Evolutionary conservation across 2,113 vertebrate species (phyloP), one percentile per base, ranked within the genome.

Genomic region (Chloroceryle aenea): DNA sequence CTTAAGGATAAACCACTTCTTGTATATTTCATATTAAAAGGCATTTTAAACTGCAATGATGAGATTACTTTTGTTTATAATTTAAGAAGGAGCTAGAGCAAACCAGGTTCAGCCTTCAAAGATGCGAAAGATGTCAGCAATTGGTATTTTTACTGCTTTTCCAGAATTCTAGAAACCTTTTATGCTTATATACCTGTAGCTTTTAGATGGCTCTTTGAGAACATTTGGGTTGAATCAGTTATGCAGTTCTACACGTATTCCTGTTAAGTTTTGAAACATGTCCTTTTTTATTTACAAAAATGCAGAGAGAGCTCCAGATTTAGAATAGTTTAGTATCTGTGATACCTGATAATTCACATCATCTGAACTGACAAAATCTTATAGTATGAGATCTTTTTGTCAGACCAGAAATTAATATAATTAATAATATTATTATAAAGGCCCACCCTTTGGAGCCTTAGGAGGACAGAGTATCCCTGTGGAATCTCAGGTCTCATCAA

Each of bases 391-490:
- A 12, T 38, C 8, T 17, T 67, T 91, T 52, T 26, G 10, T 67
- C 38, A 93, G 74, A 82, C 16, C 55, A 68, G 7, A 92, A 81
- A 58, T 74, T 2, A 89, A 12, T n/a, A n/a, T n/a, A n/a, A n/a
- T n/a, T n/a, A n/a, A n/a, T n/a, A n/a, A n/a, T n/a, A n/a, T 55
- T 12, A 30, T 1, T 26, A 76, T 2, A 68, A 0, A 63, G 42
- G 38, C 40, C 14, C 7, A 1, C 34, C 21, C n/a, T 68, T 34
- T 0, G 0, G 23, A 90, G 53, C 22, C 34, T 18, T 0, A 0
- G 10, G 45, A 85, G 26, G 12, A 76, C 45, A 82, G 19, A 25
- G 32, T 40, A 79, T 78, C 82, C n/a, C 42, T 47, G 48, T 45
- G 67, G 82, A 85, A 91, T 42, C 63, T 30, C 45, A 74, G 59